Evolutionary conservation across 2,797 vertebrate species (phyloP).

Genomic region (Craterocephalus amniculus): DNA sequence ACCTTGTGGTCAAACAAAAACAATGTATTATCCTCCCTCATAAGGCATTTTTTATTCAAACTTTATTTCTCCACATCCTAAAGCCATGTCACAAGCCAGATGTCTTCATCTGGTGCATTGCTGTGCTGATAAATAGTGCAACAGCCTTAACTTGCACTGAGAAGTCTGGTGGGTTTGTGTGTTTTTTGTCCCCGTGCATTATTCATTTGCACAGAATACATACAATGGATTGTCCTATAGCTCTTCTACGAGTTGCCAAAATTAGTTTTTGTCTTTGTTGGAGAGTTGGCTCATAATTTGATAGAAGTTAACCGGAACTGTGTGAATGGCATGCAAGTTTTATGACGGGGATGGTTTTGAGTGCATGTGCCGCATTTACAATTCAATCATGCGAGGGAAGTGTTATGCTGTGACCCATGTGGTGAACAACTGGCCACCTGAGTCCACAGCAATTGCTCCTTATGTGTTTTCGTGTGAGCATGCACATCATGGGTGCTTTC

Average conservation of each 20-base stretch:
- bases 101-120: neutral
- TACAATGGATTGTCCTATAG: too few relatives aligned
- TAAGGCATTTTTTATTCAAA: constrained; percentile 4
- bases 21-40: constrained; percentile 1
- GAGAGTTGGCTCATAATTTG: neutral
- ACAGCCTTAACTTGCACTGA: neutral
- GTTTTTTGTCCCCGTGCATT: neutral
- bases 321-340: constrained; percentile 10
- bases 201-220: neutral
- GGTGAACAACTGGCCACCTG: constrained; percentile 65
- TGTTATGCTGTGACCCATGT: constrained; percentile 32
- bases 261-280: neutral
- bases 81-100: neutral
- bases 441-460: constrained; percentile 43
- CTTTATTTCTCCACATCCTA: neutral
- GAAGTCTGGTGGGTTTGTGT: neutral
- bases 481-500: constrained; percentile 24
- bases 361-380: constrained; percentile 17
- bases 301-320: neutral
- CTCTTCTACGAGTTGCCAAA: neutral
- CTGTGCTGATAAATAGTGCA: neutral
- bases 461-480: constrained; percentile 9
- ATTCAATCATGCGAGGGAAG: constrained; percentile 17
- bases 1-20: constrained; percentile 1
- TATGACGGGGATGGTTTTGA: constrained; percentile 2